Conservation (phyloP, 2,888 invertebrate species). For the Nemoura dubitans region DNA sequence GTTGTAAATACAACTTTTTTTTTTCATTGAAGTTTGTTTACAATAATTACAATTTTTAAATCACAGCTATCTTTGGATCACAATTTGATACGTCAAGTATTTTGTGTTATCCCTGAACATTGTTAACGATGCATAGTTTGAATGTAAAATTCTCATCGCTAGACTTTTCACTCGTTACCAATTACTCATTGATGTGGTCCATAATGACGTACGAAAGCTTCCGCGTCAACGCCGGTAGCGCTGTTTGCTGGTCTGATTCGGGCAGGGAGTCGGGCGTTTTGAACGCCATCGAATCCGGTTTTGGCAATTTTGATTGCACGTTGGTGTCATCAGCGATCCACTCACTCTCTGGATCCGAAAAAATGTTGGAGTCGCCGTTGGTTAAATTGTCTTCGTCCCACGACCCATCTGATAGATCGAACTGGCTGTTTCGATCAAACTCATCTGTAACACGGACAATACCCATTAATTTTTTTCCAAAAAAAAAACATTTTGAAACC, state of each 20-base stretch:
- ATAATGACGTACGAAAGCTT: constrained; percentile 45
- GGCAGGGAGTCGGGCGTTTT: constrained; percentile 43
- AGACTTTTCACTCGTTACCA: neutral
- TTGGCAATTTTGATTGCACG: constrained; percentile 13
- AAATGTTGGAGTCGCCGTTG: constrained; percentile 50
- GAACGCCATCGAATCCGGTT: neutral
- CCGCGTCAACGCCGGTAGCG: constrained; percentile 23
- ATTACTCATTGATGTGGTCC: constrained; percentile 22
- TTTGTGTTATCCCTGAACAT: constrained; percentile 9
- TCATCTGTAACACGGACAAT: neutral
- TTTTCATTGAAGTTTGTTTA: neutral
- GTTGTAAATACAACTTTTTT: neutral
- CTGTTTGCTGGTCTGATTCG: constrained; percentile 45
- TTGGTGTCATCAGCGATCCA: constrained; percentile 49
- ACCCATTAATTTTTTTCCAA: no score
- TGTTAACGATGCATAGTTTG: neutral
- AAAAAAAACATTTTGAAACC: no score
- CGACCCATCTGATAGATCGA: constrained; percentile 62
- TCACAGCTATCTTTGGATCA: constrained; percentile 21
- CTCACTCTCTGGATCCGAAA: constrained; percentile 56
- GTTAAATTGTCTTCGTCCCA: constrained; percentile 63
- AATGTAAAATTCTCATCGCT: neutral
- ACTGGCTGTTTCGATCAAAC: constrained; percentile 54
- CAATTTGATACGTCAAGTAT: constrained; percentile 7
- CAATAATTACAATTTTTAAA: constrained; percentile 19